Evolutionary conservation across 2,888 invertebrate genomes (phyloP).

Genomic region (Pseudanteris insignis): DNA sequence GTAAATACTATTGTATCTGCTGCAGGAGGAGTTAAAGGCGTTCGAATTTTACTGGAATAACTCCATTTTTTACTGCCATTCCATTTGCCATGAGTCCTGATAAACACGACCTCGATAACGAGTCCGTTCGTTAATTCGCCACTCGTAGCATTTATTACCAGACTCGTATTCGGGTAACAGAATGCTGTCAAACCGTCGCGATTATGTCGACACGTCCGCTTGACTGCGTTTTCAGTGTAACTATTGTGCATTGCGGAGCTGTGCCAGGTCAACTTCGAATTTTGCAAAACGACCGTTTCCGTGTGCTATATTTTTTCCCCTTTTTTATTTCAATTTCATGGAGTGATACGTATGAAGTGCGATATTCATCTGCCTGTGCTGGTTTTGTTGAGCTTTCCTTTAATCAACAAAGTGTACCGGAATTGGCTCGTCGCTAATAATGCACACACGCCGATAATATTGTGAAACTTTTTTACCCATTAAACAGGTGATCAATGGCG

Average conservation of each 20-base stretch:
- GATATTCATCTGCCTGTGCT: conserved; percentile 5
- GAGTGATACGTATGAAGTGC: conserved; percentile 13
- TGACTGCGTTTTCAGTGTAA: conserved; percentile 29
- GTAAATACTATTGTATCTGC: conserved; percentile 9
- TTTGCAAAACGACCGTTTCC: conserved; percentile 33
- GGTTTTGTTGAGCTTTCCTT: conserved; percentile 6
- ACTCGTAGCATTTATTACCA: conserved; percentile 45
- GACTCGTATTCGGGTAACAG: conserved; percentile 10
- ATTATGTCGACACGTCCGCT: conserved; percentile 42
- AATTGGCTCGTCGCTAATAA: conserved; percentile 1
- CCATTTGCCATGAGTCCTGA: conserved; percentile 16
- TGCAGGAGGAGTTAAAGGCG: conserved; percentile 1
- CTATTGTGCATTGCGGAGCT: conserved; percentile 16
- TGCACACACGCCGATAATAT: conserved; percentile 2
- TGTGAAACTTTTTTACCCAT: too few relatives aligned
- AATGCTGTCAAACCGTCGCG: conserved; percentile 29
- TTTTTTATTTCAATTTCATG: conserved; percentile 16
- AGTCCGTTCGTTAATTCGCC: conserved; percentile 52
- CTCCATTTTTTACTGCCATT: conserved; percentile 12
- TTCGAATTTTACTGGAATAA: neutral
- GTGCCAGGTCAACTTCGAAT: conserved; percentile 22
- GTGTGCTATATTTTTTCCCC: conserved; percentile 13
- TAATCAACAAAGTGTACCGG: conserved; percentile 3
- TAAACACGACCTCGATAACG: conserved; percentile 12
- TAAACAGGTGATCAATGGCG: too few relatives aligned